Evolutionary conservation across 2,888 invertebrate species (phyloP), one percentile per base, ranked within the genome.

Genomic region (Mesorhabditis belari): DNA sequence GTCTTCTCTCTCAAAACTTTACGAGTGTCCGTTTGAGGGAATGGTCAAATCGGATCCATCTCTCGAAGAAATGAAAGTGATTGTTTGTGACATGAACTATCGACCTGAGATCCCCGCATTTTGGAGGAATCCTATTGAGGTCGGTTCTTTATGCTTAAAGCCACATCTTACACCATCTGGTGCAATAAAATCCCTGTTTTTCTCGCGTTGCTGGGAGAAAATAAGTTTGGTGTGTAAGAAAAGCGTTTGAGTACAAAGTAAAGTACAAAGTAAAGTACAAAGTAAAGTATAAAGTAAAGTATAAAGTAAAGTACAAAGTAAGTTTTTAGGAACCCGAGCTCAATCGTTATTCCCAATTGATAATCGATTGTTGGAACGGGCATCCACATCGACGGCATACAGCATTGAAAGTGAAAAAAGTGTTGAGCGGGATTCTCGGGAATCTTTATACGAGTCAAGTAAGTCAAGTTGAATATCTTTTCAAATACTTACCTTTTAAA

Each of bases 31-130:
- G 35, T 98, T 92, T 85, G 90, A 90, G 83, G 94, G 94, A 83
- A 87, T 89, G 80, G 94, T 96, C 67, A 91, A 91, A 51, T 89
- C 90, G 0, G 96, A 98, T 85, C 96, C 98, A 0, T 88, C 91
- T 57, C 88, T 96, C 68, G 96, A 96, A 71, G 94, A 98, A 81
- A 98, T 98, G 96, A 86, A 89, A 35, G 91, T 91, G 85, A 90
- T 92, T 63, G 93, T 98, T 5, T 94, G 93, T 82, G 85, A 86
- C 25, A 91, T 94, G 80, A 87, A 88, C 76, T 87, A 90, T 74
- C 86, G 96, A 67, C 98, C 98, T 3, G 89, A n/a, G n/a, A 89
- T 95, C 79, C 92, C 92, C 58, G 90, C 91, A 81, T 87, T 91
- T 74, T 98, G 96, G 96, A 62, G 23, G 5, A 63, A 70, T 27